Evolutionary conservation across 2,797 vertebrate species (phyloP), one percentile per base, ranked within the genome.

Genomic region (Rhinichthys osculus): DNA sequence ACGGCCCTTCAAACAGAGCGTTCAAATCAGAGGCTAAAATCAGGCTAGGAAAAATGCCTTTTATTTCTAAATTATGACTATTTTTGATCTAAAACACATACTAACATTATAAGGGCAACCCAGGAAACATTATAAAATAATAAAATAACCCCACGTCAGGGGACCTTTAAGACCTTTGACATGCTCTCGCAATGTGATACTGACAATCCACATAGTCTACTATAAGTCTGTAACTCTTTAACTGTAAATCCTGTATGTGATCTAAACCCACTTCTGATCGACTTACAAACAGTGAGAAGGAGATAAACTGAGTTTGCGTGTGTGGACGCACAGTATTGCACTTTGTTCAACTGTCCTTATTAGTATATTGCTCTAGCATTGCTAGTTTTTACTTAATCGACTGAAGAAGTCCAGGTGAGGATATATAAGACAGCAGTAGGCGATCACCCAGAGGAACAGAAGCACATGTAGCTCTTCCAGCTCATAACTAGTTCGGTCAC

Each of bases 401-500:
- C 81, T 79, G 91, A 85, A 89, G 84, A 89, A 84, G 88, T 90
- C 90, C 70, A 89, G 89, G 59, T 93, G 89, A 83, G 81, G 85
- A 35, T 93, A 77, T 74, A 94, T 76, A 84, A 95, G 85, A 89
- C 76, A 91, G 90, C 93, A 94, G 92, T 92, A 94, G 78, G 92
- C 85, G 73, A 94, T 85, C 69, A 94, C 84, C 93, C 93, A 94
- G 81, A 94, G 90, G 66, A 78, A 54, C 85, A 91, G 4, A 11
- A 94, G 90, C 79, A 87, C 3, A 19, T 91, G 70, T 81, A 93
- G 87, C 89, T 94, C 91, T 30, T 86, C 87, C 66, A 85, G 73
- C 71, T 92, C 73, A 87, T 5, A 80, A 82, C 90, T 89, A 89
- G 81, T 35, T 82, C 78, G 83, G 89, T 86, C 91, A 78, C 76